Percentiles rank a stretch among this genome's conserved stretches.
Evolutionary conservation across 2,888 invertebrate genomes (phyloP).

Genomic region (Drosophila suboccidentalis): DNA sequence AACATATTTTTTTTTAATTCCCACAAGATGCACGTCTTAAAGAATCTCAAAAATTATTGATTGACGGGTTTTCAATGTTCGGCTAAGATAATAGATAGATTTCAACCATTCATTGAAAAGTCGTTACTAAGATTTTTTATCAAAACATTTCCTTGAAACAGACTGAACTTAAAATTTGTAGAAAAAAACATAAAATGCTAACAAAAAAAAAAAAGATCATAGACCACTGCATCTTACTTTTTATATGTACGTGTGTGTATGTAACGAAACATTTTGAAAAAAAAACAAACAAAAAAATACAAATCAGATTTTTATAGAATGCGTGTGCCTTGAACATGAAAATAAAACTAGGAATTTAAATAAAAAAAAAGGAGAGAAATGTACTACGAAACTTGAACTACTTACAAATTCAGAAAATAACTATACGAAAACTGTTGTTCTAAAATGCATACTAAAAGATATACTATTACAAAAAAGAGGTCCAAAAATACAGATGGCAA

Average conservation of each 20-base stretch:
- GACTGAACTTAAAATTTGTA: slow-evolving; percentile 74
- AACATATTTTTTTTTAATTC: slow-evolving; percentile 54
- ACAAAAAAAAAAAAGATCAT: slow-evolving; percentile 34
- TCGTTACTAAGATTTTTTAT: slow-evolving; percentile 51
- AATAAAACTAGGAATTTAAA: slow-evolving; percentile 65
- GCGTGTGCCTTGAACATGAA: slow-evolving; percentile 72
- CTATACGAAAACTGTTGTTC: slow-evolving; percentile 37
- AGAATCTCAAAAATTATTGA: slow-evolving; percentile 82
- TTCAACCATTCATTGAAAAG: slow-evolving; percentile 27
- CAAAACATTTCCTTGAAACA: slow-evolving; percentile 77
- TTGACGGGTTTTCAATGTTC: slow-evolving; percentile 23
- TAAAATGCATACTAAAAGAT: slow-evolving; percentile 40
- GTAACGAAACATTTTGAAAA: slow-evolving; percentile 43
- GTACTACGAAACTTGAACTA: slow-evolving; percentile 49
- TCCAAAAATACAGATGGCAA: slow-evolving; percentile 47
- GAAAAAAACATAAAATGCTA: slow-evolving; percentile 38
- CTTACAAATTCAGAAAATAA: slow-evolving; percentile 42
- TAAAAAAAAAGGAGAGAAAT: slow-evolving; percentile 34
- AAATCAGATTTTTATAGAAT: slow-evolving; percentile 75
- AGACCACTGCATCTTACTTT: slow-evolving; percentile 63
- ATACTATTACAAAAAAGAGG: slow-evolving; percentile 32
- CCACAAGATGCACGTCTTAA: slow-evolving; percentile 74
- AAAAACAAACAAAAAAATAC: slow-evolving; percentile 33
- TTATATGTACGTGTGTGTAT: slow-evolving; percentile 53
- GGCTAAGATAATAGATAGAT: slow-evolving; percentile 14